Evolutionary conservation across 2,888 invertebrate species (phyloP), one percentile per base, ranked within the genome.

Genomic region (Micropterix aruncella): DNA sequence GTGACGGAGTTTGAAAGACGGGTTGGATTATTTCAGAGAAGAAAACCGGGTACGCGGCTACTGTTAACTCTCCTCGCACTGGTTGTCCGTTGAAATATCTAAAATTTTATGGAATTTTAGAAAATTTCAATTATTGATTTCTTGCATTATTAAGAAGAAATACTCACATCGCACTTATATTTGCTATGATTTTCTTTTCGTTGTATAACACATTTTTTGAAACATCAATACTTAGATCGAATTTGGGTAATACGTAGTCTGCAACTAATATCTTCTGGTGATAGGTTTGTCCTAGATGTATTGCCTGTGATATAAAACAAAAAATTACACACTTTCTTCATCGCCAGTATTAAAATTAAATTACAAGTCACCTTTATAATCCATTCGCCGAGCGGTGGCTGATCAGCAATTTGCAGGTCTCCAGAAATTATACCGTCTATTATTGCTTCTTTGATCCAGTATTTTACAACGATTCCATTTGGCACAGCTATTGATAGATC

Each of bases 201-300:
- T 79, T 79, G 58, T 88, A 84, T 2, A 91, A 83, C 3, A 83
- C 77, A 61, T 90, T 89, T 44, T 83, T 77, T 1, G 89, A 85
- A 19, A 91, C 76, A 51, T 86, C 80, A 48, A 96, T 79, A 19
- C 77, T 77, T 47, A 96, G 87, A 57, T 93, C 82, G 63, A 94
- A 97, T 59, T 94, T 94, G 0, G 97, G 97, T 52, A 92, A 65
- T 44, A 96, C 85, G 55, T 92, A 93, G 63, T 92, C 89, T 4
- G 91, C 90, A 3, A 95, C 88, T 58, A 86, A 77, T 49, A 91
- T 77, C 7, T 73, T 73, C 56, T 86, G 83, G 46, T 78, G 74
- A 57, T 80, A 80, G 9, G 62, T 71, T 57, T 83, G 81, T 44
- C 66, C 68, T 46, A 63, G 63, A 9, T 60, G 59, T 49, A 69